A percentile compares a stretch with the other conserved stretches of the same genome.
Evolutionary conservation across 2,113 vertebrate species (phyloP).

Genomic region (Calypte anna): DNA sequence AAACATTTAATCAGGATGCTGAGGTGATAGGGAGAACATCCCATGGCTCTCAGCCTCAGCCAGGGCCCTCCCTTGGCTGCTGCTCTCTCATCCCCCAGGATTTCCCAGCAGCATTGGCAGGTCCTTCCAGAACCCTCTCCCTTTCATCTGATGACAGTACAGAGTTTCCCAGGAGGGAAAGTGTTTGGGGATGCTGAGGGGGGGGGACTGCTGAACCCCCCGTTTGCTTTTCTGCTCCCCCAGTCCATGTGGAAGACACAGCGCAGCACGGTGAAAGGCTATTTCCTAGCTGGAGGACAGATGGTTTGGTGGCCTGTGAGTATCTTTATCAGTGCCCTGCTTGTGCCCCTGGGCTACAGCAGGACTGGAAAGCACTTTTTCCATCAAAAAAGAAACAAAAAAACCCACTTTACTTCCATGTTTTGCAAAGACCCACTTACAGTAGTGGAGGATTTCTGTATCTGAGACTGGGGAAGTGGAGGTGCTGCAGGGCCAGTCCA

Average conservation of each 20-base stretch:
- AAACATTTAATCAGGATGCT: not conserved
- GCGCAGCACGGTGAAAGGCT: slow-evolving; percentile 92
- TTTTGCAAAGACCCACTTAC: not conserved
- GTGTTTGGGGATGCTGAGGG: not conserved
- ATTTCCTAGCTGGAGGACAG: slow-evolving; percentile 93
- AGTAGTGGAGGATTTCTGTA: accelerated
- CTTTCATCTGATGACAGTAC: accelerated
- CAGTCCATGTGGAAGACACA: slow-evolving; percentile 96
- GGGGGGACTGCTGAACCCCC: not conserved
- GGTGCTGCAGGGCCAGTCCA: not conserved
- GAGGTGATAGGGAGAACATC: not conserved
- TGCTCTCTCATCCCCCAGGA: not conserved
- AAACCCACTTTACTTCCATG: accelerated
- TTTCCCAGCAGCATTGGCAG: not conserved
- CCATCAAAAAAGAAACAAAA: not conserved
- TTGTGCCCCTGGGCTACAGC: not conserved
- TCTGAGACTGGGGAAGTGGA: not conserved
- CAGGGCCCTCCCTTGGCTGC: not conserved
- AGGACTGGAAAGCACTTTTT: not conserved
- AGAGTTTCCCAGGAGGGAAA: not conserved
- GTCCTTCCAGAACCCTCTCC: not conserved
- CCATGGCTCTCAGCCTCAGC: accelerated
- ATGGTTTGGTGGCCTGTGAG: slow-evolving; percentile 99
- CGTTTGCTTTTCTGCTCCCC: slow-evolving; percentile 5
- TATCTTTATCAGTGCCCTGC: not conserved